Conservation (phyloP, 1,140 invertebrate species). For the Zaprionus africanus region DNA sequence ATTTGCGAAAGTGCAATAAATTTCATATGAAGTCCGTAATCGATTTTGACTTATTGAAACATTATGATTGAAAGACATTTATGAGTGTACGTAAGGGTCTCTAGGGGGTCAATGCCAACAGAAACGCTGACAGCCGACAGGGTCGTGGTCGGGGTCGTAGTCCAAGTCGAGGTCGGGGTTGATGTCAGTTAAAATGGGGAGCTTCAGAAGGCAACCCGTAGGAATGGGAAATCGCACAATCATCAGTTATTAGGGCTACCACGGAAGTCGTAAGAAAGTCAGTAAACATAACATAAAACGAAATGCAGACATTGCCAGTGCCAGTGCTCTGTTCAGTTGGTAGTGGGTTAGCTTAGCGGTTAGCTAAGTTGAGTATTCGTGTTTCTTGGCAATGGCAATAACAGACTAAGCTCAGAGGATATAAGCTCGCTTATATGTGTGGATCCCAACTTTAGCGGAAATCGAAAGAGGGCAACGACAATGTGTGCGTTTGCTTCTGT, state of each 20-base stretch:
- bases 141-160: not conserved
- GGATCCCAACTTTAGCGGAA: constrained; percentile 49
- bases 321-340: constrained; percentile 6
- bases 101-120: constrained; percentile 78
- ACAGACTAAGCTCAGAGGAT: constrained; percentile 68
- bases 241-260: constrained; percentile 77
- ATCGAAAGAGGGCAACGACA: constrained; percentile 61
- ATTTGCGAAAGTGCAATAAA: constrained; percentile 83
- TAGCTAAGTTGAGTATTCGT: constrained; percentile 19
- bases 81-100: constrained; percentile 79
- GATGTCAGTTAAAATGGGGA: not conserved
- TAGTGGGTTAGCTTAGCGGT: constrained; percentile 37
- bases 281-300: constrained; percentile 59
- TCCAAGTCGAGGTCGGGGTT: not conserved
- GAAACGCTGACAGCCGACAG: constrained; percentile 67
- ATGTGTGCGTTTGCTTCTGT: constrained; percentile 9
- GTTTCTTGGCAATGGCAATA: constrained; percentile 48
- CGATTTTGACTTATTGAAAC: constrained; percentile 84
- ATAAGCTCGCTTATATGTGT: constrained; percentile 48
- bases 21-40: constrained; percentile 84
- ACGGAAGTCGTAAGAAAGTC: constrained; percentile 72
- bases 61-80: constrained; percentile 84
- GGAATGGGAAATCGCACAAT: constrained; percentile 73
- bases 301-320: constrained; percentile 44
- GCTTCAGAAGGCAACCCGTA: constrained; percentile 22